A percentile compares a stretch with the other conserved stretches of the same genome.
Evolutionary conservation across 2,888 invertebrate genomes (phyloP).

Genomic region (Sthenelais limicola): DNA sequence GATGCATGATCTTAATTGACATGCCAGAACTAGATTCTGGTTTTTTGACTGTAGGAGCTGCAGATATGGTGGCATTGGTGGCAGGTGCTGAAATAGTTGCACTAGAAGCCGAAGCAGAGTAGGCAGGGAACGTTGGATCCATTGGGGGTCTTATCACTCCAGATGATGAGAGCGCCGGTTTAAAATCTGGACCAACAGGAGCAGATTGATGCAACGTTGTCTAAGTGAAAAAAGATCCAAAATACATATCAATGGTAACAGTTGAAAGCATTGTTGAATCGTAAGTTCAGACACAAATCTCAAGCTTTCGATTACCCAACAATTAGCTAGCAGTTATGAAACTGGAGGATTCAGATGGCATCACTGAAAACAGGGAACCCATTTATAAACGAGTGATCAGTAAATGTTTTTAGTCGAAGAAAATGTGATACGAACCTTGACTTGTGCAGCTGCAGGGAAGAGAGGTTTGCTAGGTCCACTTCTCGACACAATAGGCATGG

Average conservation of each 20-base stretch:
- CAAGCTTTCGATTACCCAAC: no score
- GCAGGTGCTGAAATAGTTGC: constrained; percentile 51
- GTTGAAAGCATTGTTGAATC: no score
- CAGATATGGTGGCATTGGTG: constrained; percentile 61
- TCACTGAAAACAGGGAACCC: no score
- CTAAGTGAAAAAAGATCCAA: no score
- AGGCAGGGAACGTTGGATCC: constrained; percentile 68
- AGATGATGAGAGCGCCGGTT: constrained; percentile 47
- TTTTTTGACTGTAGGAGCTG: constrained; percentile 68
- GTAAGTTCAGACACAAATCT: no score
- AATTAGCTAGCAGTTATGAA: no score
- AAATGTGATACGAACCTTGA: no score
- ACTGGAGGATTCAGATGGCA: no score
- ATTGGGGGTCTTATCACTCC: constrained; percentile 47
- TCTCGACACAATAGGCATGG: constrained; percentile 41
- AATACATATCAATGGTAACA: no score
- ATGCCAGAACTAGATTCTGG: constrained; percentile 70
- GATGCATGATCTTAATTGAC: constrained; percentile 69
- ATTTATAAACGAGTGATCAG: no score
- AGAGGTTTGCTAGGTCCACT: constrained; percentile 61
- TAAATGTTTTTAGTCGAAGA: no score
- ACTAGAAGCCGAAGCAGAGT: constrained; percentile 48
- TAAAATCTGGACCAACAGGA: constrained; percentile 53
- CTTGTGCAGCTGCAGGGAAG: constrained; percentile 65
- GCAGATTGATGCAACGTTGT: no score